Base-by-base conservation (phyloP, 2,888 invertebrate species). In the Ophonus ardosiacus region DNA sequence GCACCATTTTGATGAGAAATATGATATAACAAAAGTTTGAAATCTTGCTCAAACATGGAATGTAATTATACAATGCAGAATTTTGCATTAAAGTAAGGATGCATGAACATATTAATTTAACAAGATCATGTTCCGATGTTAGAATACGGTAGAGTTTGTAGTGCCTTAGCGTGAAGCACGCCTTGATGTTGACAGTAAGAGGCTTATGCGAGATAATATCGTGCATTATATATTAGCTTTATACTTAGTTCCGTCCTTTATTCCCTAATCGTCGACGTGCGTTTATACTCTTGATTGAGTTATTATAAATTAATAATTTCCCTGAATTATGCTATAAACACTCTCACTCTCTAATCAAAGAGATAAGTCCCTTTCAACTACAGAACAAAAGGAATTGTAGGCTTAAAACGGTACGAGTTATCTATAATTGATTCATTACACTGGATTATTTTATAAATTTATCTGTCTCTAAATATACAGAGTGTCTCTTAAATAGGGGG, bases 141-240 rank as follows among this genome's bases (percentile, higher is more conserved):
- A 63, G 63, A 38, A 6, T 68, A 31, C 68, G 31, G 10, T 15
- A 15, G n/a, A 68, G n/a, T 68, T 68, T 38, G 38, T 10, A 24
- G 10, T 4, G n/a, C 68, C 13, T 18, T 18, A 63, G 68, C 31
- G 24, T 38, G 13, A 65, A 65, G 24, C 68, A 68, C 21, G 68
- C 15, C 68, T 68, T 31, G n/a, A 8, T 68, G 68, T n/a, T 5
- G 68, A 68, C 38, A 40, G 31, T 68, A 68, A 68, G 68, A 15
- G 6, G 68, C 68, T 68, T 68, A 68, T 31, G 38, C 38, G n/a
- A 38, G 68, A 68, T 68, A 31, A 68, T 68, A 68, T 68, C 68
- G n/a, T 68, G 15, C 68, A 68, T 68, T 68, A 68, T 68, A 68
- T 68, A 68, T 68, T 68, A 68, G 31, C 15, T 68, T 68, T 31